Evolutionary conservation across 2,113 vertebrate species (phyloP).

Genomic region (Serilophus lunatus): DNA sequence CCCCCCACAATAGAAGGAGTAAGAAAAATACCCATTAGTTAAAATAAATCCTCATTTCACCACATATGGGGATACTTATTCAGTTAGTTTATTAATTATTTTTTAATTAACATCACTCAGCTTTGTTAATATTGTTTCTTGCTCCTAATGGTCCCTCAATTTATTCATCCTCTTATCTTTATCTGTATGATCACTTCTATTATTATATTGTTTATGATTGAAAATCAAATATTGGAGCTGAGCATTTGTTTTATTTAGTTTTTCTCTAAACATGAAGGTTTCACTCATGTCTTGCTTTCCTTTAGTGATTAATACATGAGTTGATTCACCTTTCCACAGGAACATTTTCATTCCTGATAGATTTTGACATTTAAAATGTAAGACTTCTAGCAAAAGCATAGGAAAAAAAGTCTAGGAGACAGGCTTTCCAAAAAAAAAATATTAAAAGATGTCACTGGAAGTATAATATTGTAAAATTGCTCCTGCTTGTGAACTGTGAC

Average conservation of each 20-base stretch:
- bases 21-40: neutral
- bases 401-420: slow-evolving; percentile 2
- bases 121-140: neutral
- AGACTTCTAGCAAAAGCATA: neutral
- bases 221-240: neutral
- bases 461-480: slow-evolving; percentile 28
- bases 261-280: neutral
- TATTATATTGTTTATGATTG: neutral
- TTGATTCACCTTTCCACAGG: slow-evolving; percentile 24
- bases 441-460: slow-evolving; percentile 22
- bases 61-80: neutral
- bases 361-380: slow-evolving; percentile 32
- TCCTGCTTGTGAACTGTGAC: slow-evolving; percentile 34
- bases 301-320: neutral
- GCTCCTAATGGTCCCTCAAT: neutral
- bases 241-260: neutral
- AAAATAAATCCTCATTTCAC: neutral
- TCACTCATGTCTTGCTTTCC: neutral
- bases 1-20: neutral
- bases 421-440: neutral
- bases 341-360: slow-evolving; percentile 18
- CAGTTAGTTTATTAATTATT: neutral
- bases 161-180: neutral
- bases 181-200: neutral
- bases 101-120: neutral